Evolutionary conservation across 2,113 vertebrate species (phyloP), one percentile per base, ranked within the genome.

Genomic region (Ochotona princeps): DNA sequence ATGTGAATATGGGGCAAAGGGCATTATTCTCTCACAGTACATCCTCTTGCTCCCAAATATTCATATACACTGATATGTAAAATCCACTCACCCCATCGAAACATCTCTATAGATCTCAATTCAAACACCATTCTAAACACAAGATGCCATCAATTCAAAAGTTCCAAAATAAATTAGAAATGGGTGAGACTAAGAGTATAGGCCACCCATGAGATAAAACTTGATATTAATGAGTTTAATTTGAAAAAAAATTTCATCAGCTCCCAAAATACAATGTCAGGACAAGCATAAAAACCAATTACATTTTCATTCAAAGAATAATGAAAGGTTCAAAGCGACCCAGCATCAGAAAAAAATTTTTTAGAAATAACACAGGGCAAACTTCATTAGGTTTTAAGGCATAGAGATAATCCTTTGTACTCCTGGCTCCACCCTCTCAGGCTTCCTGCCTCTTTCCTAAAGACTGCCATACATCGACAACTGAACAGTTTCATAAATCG

Each of bases 71-170:
- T 30, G 25, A 92, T 26, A 32, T 21, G 25, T 20, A 76, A 72
- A 95, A 87, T 79, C 35, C 35, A 80, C 73, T 92, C 61, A 89
- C 25, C 23, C 28, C 25, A 83, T 47, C 26, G 72, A 65, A 73
- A 79, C 32, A 79, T 44, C 38, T 8, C 28, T 61, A 20, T 21
- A 49, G 67, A 15, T 81, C 26, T 73, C 65, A 92, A 76, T 13
- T 61, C 28, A 91, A 30, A 38, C 12, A 94, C 14, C 78, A 44
- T 47, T 23, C 44, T 57, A 72, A 90, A 87, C 21, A 78, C 47
- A 74, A 84, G 80, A 82, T 72, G 60, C 79, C 49, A 73, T 66
- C 72, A 79, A 18, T 23, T 91, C 44, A 51, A 83, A 90, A 67
- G 26, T 73, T 44, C 44, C 30, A 32, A 82, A 51, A 83, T 44